These are phyloP conservation scores for Drosophila oshimai DNA, from an alignment of 1,140 invertebrate genomes.

Conservation along the genomic window DNA sequence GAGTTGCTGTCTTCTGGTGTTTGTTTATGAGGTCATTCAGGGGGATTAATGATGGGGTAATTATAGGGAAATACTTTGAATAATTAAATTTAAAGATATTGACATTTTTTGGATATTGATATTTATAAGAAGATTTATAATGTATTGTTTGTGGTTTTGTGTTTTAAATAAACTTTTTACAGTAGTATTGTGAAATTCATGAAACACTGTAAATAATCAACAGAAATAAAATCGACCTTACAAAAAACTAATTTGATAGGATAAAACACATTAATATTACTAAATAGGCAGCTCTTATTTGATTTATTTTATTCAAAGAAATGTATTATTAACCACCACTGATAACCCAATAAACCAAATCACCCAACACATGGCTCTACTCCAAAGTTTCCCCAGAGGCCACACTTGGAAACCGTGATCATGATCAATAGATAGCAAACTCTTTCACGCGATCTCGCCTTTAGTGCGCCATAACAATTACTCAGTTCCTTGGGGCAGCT, in stretches of 20 bases:
- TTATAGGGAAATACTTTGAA: not conserved
- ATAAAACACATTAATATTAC: too few relatives aligned
- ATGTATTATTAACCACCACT: not conserved
- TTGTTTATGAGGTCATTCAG: constrained; percentile 11
- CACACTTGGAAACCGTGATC: not conserved
- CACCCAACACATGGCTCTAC: not conserved
- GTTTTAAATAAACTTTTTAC: too few relatives aligned
- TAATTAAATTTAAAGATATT: too few relatives aligned
- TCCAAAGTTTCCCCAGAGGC: not conserved
- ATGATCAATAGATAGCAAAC: constrained; percentile 4
- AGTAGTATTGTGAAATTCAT: too few relatives aligned
- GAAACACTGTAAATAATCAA: too few relatives aligned
- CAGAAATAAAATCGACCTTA: too few relatives aligned
- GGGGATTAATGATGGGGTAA: not conserved
- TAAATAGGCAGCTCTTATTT: too few relatives aligned
- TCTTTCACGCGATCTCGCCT: not conserved
- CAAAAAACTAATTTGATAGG: too few relatives aligned
- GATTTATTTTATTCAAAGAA: too few relatives aligned
- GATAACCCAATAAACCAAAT: constrained; percentile 4
- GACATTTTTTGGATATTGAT: too few relatives aligned
- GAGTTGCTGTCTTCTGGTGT: not conserved
- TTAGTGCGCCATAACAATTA: constrained; percentile 28
- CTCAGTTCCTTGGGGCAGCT: constrained; percentile 20
- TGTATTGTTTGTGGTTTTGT: too few relatives aligned
- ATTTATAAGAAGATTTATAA: too few relatives aligned